phyloP scores from a whole-genome alignment of 1,140 invertebrate genomes.

The Aphis gossypii region DNA sequence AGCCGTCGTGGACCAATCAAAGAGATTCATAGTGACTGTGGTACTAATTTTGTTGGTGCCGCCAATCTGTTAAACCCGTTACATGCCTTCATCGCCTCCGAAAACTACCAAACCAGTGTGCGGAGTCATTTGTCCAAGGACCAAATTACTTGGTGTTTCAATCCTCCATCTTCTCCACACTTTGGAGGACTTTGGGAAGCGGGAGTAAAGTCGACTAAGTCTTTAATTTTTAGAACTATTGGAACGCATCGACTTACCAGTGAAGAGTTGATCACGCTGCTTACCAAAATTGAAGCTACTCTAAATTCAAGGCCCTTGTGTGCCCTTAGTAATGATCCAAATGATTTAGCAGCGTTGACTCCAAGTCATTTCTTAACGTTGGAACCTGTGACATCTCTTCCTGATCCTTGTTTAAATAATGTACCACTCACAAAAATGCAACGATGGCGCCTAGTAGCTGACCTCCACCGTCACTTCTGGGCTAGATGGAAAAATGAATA shows the following conservation, averaged over 20 bases:
- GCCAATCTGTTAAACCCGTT: neutral
- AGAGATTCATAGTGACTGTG: constrained; percentile 58
- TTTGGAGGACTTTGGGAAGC: too few species aligned
- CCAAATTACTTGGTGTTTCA: constrained; percentile 59
- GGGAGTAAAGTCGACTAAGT: constrained; percentile 63
- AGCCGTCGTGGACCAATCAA: neutral
- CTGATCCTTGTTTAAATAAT: constrained; percentile 32
- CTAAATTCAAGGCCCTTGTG: constrained; percentile 64
- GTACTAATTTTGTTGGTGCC: constrained; percentile 60
- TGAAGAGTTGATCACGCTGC: constrained; percentile 62
- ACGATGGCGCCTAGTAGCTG: constrained; percentile 59
- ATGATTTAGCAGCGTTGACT: constrained; percentile 61
- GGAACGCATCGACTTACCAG: constrained; percentile 60
- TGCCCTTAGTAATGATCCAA: constrained; percentile 62
- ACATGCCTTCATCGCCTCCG: neutral
- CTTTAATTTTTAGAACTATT: constrained; percentile 62
- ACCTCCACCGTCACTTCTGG: constrained; percentile 61
- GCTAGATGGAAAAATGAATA: constrained; percentile 62
- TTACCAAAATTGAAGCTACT: constrained; percentile 61
- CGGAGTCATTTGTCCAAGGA: neutral
- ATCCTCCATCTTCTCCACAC: constrained; percentile 63
- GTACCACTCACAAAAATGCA: constrained; percentile 59
- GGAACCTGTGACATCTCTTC: constrained; percentile 51
- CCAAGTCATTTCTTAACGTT: constrained; percentile 62
- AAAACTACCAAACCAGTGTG: neutral